These are phyloP conservation scores for Siniperca obscura DNA, from an alignment of 2,797 vertebrate species.

Conservation along the genomic window DNA sequence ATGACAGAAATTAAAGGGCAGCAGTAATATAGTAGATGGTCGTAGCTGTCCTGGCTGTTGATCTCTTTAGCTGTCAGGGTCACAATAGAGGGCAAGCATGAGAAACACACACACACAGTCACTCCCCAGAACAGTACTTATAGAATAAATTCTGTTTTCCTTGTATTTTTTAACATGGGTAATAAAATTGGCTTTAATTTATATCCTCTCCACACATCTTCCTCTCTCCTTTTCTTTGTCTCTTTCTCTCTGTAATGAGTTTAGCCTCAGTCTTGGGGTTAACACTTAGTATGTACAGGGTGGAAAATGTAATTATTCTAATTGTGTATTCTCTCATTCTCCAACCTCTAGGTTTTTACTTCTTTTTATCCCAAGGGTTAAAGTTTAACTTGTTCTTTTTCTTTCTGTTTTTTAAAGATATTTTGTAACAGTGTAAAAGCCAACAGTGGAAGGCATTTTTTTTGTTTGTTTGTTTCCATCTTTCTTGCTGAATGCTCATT, in stretches of 20 bases:
- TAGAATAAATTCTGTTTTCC: neutral
- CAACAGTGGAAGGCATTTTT: neutral
- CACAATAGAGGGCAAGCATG: constrained; percentile 39
- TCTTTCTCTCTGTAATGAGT: constrained; percentile 64
- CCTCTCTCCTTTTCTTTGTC: constrained; percentile 3
- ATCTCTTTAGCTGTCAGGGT: constrained; percentile 44
- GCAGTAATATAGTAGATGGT: constrained; percentile 46
- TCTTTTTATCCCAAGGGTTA: no score
- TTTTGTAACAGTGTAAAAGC: neutral
- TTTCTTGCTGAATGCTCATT: neutral
- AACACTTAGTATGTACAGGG: constrained; percentile 68
- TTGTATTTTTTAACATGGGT: neutral
- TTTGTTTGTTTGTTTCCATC: neutral
- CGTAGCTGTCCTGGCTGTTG: constrained; percentile 40
- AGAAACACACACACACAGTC: constrained; percentile 9
- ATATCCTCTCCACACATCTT: neutral
- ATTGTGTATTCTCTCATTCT: constrained; percentile 74
- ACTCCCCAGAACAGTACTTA: neutral
- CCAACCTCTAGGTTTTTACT: constrained; percentile 17
- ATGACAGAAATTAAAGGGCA: constrained; percentile 13
- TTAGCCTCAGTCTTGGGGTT: constrained; percentile 66
- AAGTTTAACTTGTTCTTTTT: neutral
- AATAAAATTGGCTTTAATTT: constrained; percentile 12
- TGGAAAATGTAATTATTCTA: constrained; percentile 79
- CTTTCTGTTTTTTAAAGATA: neutral